These are phyloP conservation scores for Alectoris magna DNA, from an alignment of 2,797 vertebrate genomes.

Conservation along the genomic window DNA sequence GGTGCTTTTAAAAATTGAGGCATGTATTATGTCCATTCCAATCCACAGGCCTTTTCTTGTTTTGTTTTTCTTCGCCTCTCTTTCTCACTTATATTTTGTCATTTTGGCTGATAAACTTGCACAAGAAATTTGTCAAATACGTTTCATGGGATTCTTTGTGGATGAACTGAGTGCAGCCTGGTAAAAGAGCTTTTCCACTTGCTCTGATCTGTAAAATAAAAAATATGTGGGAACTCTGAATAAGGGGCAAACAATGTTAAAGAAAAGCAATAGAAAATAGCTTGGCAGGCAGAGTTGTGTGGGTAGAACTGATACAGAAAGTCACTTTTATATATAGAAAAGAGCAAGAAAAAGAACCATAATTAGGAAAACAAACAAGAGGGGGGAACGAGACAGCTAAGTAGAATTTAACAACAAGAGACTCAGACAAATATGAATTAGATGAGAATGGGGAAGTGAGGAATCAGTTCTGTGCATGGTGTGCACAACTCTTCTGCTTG, in stretches of 20 bases:
- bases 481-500: not conserved
- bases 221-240: not conserved
- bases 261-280: not conserved
- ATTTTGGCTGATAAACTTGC: not conserved
- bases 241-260: not conserved
- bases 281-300: not conserved
- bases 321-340: constrained; percentile 2
- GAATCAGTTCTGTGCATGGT: not conserved
- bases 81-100: not conserved
- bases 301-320: not conserved
- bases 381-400: not conserved
- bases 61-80: constrained; percentile 5
- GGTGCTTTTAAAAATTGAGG: not conserved
- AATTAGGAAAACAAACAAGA: constrained; percentile 12
- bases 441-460: not conserved
- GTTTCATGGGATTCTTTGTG: constrained; percentile 14
- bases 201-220: constrained; percentile 1
- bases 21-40: not conserved
- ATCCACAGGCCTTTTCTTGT: not conserved
- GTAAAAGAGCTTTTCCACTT: constrained; percentile 25
- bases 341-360: not conserved
- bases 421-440: not conserved
- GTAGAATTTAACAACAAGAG: constrained; percentile 21
- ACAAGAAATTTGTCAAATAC: constrained; percentile 11
- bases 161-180: constrained; percentile 8